phyloP scores from a whole-genome alignment of 2,113 vertebrate genomes.

The Apaloderma vittatum region DNA sequence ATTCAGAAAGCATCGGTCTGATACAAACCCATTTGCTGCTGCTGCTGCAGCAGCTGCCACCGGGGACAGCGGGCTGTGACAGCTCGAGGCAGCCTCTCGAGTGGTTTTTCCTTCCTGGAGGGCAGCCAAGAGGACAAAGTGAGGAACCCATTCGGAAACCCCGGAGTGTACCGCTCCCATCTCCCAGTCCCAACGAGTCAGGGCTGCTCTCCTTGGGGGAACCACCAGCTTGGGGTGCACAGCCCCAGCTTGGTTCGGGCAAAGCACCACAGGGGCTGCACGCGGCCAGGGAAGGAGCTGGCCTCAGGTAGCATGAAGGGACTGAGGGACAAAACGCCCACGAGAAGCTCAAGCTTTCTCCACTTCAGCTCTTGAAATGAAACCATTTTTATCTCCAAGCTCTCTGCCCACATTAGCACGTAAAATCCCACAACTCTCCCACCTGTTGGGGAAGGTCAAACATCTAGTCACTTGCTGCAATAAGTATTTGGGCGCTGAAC shows the following conservation, averaged over 20 bases:
- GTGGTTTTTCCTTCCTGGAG: not conserved
- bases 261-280: fast-evolving
- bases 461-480: not conserved
- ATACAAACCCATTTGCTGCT: not conserved
- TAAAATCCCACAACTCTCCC: not conserved
- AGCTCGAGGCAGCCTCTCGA: fast-evolving
- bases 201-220: not conserved
- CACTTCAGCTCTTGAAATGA: not conserved
- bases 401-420: not conserved
- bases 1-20: not conserved
- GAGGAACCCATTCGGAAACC: not conserved
- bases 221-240: not conserved
- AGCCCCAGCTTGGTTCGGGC: not conserved
- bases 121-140: not conserved
- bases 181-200: not conserved
- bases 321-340: fast-evolving
- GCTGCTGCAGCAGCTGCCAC: not conserved
- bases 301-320: fast-evolving
- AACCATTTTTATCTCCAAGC: not conserved
- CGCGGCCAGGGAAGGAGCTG: not conserved
- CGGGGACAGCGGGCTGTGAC: not conserved
- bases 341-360: not conserved
- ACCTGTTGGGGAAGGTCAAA: not conserved
- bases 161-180: not conserved
- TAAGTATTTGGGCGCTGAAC: not conserved